Evolutionary conservation across 2,113 vertebrate genomes (phyloP), one percentile per base, ranked within the genome.

Genomic region (Pluvialis apricaria): DNA sequence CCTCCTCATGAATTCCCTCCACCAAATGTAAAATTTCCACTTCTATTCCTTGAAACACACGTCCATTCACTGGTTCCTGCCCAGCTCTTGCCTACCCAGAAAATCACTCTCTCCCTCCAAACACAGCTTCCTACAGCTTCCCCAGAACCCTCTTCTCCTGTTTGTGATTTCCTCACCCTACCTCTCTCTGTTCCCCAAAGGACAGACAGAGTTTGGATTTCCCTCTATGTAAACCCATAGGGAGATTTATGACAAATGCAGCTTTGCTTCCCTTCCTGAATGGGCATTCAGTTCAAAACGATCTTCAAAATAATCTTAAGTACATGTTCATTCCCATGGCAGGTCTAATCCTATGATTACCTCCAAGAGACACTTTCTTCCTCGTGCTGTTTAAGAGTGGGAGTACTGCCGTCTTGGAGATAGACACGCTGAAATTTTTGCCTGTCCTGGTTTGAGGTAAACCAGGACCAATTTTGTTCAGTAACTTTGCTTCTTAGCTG

Each of bases 301-400:
- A 44, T 7, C 15, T 55, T 60, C 31, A 82, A 93, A 75, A 42
- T 61, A 32, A 9, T 44, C 32, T 42, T 11, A 88, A 45, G 3
- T 24, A 44, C 0, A 0, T 38, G 7, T 2, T 75, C 16, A 22
- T 75, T 62, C 18, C 19, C 16, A 21, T 10, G 20, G 13, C 15
- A 79, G 28, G 12, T 13, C 22, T 15, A 71, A 1, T 40, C 4
- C 52, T n/a, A 13, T 20, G 25, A 25, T 17, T n/a, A 21, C 4
- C 4, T 20, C 21, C 22, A 34, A 45, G 32, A 64, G 19, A 10
- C 5, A 10, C 11, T 88, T 90, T 47, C 10, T 45, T 36, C 15
- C 22, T 18, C 4, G 9, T 15, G 15, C 8, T 7, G 4, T 25
- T 55, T 32, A 57, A 58, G 8, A 52, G 40, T 9, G 34, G 34